Conservation (phyloP, 2,113 vertebrate genomes). For the Puffinus mauretanicus region DNA sequence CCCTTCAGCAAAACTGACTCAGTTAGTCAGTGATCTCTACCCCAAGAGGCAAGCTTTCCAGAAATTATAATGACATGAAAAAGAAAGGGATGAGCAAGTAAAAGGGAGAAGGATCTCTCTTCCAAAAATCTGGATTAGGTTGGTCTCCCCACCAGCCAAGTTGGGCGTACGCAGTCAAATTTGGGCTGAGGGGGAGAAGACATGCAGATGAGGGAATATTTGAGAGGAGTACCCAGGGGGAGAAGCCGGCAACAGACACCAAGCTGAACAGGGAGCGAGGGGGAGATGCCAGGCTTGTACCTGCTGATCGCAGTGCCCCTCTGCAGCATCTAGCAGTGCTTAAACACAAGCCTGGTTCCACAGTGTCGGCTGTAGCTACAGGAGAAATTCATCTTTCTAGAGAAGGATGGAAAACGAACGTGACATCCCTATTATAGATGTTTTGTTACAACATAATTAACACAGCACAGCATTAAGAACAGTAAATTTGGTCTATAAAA, state of each 20-base stretch:
- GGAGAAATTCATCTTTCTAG: background rate
- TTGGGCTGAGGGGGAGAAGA: background rate
- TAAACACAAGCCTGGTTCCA: background rate
- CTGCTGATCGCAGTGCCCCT: background rate
- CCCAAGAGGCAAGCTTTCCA: background rate
- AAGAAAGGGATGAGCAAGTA: background rate
- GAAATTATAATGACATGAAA: fast-evolving
- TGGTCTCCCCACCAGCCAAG: fast-evolving
- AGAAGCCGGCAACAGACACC: background rate
- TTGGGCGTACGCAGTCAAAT: background rate
- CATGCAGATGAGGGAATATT: background rate
- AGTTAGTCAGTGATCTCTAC: too few relatives aligned
- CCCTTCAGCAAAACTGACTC: background rate
- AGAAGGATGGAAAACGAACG: background rate
- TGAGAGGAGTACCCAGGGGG: background rate
- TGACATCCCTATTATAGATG: background rate
- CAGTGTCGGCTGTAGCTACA: fast-evolving
- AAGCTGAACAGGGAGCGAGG: background rate
- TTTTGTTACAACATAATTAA: background rate
- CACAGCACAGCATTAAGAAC: background rate
- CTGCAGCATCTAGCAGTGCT: background rate
- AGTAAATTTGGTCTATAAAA: background rate
- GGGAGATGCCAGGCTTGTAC: too few relatives aligned
- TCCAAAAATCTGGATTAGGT: background rate
- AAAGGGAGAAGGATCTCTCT: background rate